phyloP scores from a whole-genome alignment of 2,113 vertebrate species.

The Cyprinus carpio region DNA sequence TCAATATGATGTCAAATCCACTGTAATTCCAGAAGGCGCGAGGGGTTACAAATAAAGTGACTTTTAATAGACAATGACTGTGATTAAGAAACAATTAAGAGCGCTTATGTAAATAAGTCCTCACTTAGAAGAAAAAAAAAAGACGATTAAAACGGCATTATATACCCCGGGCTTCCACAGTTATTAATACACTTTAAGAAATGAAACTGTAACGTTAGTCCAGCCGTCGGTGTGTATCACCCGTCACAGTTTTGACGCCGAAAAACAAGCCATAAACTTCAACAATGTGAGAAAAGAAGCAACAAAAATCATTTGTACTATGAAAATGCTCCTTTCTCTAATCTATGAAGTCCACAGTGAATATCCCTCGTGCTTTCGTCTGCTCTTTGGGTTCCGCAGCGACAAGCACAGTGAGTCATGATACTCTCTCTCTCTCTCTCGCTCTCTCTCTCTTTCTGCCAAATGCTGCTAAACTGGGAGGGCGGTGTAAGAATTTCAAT shows the following conservation, averaged over 20 bases:
- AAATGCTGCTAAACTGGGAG: constrained; percentile 10
- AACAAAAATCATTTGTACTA: constrained; percentile 13
- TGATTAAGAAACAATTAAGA: not conserved
- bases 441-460: constrained; percentile 27
- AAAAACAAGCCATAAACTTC: constrained; percentile 33
- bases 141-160: not conserved
- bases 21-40: not conserved
- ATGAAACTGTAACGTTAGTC: not conserved
- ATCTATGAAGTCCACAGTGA: constrained; percentile 32
- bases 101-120: not conserved
- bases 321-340: not conserved
- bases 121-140: not conserved
- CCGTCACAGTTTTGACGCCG: not conserved
- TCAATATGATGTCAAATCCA: not conserved
- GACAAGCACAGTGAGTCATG: constrained; percentile 43
- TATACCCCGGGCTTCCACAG: not conserved
- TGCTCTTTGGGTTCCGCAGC: constrained; percentile 34
- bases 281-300: not conserved
- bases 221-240: not conserved
- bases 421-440: constrained; percentile 2
- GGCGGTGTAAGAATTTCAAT: constrained; percentile 17
- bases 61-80: not conserved
- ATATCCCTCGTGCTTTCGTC: constrained; percentile 27
- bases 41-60: not conserved
- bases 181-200: constrained; percentile 24